Base-by-base conservation (phyloP, 2,888 invertebrate genomes). In the Eristalis tenax region DNA sequence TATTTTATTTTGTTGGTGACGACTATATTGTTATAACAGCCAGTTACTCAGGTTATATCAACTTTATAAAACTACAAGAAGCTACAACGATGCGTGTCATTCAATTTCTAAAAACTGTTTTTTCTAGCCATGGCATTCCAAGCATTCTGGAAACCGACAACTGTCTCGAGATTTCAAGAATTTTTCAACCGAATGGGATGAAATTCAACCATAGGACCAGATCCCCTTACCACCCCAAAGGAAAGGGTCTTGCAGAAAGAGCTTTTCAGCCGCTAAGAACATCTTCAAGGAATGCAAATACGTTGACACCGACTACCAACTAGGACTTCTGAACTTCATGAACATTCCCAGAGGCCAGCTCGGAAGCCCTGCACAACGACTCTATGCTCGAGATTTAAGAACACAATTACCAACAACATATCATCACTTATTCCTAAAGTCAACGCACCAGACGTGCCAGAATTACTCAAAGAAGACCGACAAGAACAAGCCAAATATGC, bases 171-270 rank as follows among this genome's bases (percentile, higher is more conserved):
- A 89, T 75, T 88, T 90, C 23, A 86, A 89, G 78, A 26, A 66
- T 3, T 89, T 90, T 88, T 77, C 88, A 18, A 88, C 50, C 23
- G 81, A 88, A 28, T 84, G 82, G n/a, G n/a, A n/a, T n/a, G n/a
- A 83, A 88, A 5, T 89, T 90, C 38, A 75, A 85, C n/a, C 83
- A 89, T 23, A 71, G 32, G 26, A 82, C 81, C 5, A 68, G 78
- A 4, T 28, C 2, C 5, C 28, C 28, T 28, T 28, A 28, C 4
- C 28, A n/a, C n/a, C 28, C 4, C 28, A 63, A 28, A 69, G 80
- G 74, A 10, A 80, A 80, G 15, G 74, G 74, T 0, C 18, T 56
- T 1, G 65, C 75, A 10, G 75, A 82, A 65, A 68, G 69, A 4
- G 75, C 81, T 0, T 75, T 59, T 4, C 56, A 75, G 5, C 38